phyloP scores from a whole-genome alignment of 2,113 vertebrate species.

The Ascaphus truei region DNA sequence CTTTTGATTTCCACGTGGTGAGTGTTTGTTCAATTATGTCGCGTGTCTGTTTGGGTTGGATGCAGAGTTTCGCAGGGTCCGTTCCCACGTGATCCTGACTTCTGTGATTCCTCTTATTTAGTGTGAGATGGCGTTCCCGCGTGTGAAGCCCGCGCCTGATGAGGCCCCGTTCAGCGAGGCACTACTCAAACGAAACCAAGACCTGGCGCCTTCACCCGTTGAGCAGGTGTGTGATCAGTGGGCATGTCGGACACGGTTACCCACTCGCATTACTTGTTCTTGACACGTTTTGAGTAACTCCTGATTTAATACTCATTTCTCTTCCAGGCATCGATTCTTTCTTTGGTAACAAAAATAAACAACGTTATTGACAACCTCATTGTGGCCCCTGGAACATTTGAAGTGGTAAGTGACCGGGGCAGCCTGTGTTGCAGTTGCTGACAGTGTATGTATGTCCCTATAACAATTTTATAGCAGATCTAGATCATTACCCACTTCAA shows the following conservation, averaged over 20 bases:
- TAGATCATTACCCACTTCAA: too few relatives aligned
- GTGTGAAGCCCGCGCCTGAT: constrained; percentile 84
- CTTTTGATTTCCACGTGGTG: constrained; percentile 95
- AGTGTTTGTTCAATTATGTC: constrained; percentile 64
- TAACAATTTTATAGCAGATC: too few relatives aligned
- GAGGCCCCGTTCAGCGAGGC: constrained; percentile 88
- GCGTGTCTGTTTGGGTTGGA: too few relatives aligned
- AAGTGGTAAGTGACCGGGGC: constrained; percentile 93
- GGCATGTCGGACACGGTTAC: too few relatives aligned
- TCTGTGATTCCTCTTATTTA: constrained; percentile 42
- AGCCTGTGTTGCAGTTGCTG: too few relatives aligned
- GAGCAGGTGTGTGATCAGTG: constrained; percentile 74
- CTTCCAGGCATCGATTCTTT: constrained; percentile 89
- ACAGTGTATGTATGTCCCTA: too few relatives aligned
- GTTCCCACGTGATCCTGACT: too few relatives aligned
- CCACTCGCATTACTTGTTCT: neutral
- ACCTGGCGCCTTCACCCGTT: constrained; percentile 81
- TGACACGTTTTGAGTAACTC: accelerated
- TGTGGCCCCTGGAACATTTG: constrained; percentile 91
- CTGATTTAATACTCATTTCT: neutral
- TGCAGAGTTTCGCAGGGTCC: too few relatives aligned
- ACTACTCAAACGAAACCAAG: constrained; percentile 92
- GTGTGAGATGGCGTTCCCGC: constrained; percentile 97
- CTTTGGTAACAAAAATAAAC: constrained; percentile 96
- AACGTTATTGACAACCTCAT: constrained; percentile 97